Conservation (phyloP, 2,113 vertebrate species). For the Oreocharis arfaki region DNA sequence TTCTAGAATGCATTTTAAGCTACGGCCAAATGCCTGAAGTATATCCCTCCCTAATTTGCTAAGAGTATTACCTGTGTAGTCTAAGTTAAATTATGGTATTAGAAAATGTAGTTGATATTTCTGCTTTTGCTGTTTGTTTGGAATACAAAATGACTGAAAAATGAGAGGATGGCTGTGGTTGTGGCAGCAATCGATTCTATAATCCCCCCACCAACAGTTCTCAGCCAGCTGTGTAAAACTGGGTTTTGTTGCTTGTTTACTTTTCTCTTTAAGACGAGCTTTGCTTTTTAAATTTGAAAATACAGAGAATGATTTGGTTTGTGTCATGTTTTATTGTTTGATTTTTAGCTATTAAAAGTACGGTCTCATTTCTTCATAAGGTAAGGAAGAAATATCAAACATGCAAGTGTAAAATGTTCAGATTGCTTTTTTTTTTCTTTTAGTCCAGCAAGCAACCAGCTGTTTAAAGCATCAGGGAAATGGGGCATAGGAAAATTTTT, state of each 20-base stretch:
- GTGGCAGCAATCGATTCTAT: background rate
- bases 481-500: background rate
- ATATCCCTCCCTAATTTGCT: background rate
- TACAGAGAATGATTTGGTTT: slow-evolving; percentile 1
- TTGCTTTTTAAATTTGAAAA: background rate
- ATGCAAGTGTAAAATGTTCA: background rate
- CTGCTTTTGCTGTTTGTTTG: background rate
- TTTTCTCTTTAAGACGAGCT: background rate
- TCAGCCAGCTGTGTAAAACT: background rate
- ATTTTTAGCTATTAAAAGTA: background rate
- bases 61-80: background rate
- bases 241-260: background rate
- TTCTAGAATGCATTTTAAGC: background rate
- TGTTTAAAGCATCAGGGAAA: background rate
- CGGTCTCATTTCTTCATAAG: background rate
- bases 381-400: slow-evolving; percentile 19
- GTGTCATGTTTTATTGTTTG: slow-evolving; percentile 27
- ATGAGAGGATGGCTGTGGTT: background rate
- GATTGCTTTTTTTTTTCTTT: background rate
- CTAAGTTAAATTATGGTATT: background rate
- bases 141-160: background rate
- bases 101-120: background rate
- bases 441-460: background rate
- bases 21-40: background rate
- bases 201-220: background rate